Evolutionary conservation across 1,140 invertebrate species (phyloP), one percentile per base, ranked within the genome.

Genomic region (Coenobita brevimanus): DNA sequence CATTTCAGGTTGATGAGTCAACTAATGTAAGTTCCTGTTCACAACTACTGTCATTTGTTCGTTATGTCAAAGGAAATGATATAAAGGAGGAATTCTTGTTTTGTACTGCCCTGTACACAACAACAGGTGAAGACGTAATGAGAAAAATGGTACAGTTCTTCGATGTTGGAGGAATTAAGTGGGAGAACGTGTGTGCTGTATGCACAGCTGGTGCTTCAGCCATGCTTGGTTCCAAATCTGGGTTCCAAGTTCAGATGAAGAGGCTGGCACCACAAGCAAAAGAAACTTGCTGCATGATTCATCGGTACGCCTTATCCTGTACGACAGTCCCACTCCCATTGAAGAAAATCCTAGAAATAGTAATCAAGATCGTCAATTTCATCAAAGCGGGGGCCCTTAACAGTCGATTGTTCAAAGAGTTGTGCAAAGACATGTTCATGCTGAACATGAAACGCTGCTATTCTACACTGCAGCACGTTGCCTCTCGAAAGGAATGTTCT

Each of bases 401-500:
- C 75, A 30, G 46, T 24, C 46, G 46, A 24, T 64, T 80, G 57
- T 80, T 80, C 57, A 80, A 80, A 79, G 43, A 57, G n/a, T 3
- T 80, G 76, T 57, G 50, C 33, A n/a, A 80, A 80, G 76, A 80
- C 57, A 57, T 80, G 30, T n/a, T n/a, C n/a, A 50, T 60, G 50
- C 76, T 38, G 24, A 76, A 21, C 73, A 43, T 38, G n/a, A 71
- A 13, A 24, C 21, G 30, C 67, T 33, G 17, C 67, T 27, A n/a
- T 79, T 81, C 57, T 57, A 36, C 62, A 81, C 79, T 81, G 50
- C 33, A 33, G 78, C 60, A 33, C 50, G 8, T 21, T 80, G 78
- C 0, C 13, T 80, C 60, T 80, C 50, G 10, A 24, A 17, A 60
- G 30, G 57, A 81, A 81, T 81, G 2, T 81, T 57, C 8, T 57